A percentile compares a stretch with the other conserved stretches of the same genome.
Evolutionary conservation across 1,140 invertebrate species (phyloP).

Genomic region (Calephelis virginiensis): DNA sequence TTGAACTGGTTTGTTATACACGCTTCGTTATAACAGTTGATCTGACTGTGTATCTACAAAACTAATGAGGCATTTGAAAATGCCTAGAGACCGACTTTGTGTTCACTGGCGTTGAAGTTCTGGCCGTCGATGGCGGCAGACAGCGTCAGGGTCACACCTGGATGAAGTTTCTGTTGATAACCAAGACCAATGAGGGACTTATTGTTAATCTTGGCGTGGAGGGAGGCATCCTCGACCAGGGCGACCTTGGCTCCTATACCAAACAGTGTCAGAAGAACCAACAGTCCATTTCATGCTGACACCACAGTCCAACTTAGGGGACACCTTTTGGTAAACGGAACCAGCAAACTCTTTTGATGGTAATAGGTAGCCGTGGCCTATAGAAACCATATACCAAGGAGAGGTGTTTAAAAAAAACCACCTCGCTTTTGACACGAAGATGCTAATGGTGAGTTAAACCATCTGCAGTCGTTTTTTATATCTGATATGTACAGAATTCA

Average conservation of each 20-base stretch:
- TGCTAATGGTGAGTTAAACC: too few relatives aligned
- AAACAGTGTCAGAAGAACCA: conserved; percentile 94
- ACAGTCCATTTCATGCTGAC: conserved; percentile 94
- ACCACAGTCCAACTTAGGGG: conserved; percentile 90
- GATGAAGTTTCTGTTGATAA: conserved; percentile 94
- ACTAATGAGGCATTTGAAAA: conserved; percentile 40
- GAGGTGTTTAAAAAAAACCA: too few relatives aligned
- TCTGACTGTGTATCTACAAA: conserved; percentile 65
- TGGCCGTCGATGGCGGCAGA: conserved; percentile 96
- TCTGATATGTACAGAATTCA: too few relatives aligned
- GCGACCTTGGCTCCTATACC: conserved; percentile 94
- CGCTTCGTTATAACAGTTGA: conserved; percentile 53
- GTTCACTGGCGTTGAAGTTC: conserved; percentile 98
- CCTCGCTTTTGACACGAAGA: too few relatives aligned
- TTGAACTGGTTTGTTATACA: conserved; percentile 42
- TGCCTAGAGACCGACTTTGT: conserved; percentile 94
- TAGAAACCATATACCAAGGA: too few relatives aligned
- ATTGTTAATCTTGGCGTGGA: conserved; percentile 97
- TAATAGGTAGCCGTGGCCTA: too few relatives aligned
- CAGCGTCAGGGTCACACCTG: conserved; percentile 93
- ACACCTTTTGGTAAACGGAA: conserved; percentile 96
- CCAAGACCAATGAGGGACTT: conserved; percentile 95
- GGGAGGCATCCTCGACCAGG: conserved; percentile 88
- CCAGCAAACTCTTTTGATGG: conserved; percentile 95
- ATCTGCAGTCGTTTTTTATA: too few relatives aligned